Percentiles rank a stretch among this genome's conserved stretches.
These are phyloP conservation scores for Basileuterus tristriatus DNA, from an alignment of 2,797 vertebrate species.

Conservation along the genomic window DNA sequence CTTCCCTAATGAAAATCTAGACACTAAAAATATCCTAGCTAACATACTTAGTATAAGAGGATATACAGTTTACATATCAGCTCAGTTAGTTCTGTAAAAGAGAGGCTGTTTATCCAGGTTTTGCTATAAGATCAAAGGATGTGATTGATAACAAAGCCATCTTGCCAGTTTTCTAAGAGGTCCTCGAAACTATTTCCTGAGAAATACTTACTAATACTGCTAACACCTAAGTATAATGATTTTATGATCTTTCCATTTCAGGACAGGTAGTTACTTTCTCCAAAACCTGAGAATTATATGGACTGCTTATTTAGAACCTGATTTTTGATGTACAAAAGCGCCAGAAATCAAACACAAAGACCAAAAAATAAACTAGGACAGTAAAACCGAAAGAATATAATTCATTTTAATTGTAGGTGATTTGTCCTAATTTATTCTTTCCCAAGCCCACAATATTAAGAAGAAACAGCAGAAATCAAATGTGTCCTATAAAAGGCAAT, in stretches of 20 bases:
- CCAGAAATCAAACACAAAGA: constrained; percentile 6
- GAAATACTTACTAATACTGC: neutral
- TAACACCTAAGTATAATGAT: neutral
- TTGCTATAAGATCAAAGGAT: neutral
- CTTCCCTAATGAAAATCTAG: neutral
- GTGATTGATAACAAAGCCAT: neutral
- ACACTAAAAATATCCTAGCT: neutral
- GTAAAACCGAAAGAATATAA: neutral
- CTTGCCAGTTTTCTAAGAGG: neutral
- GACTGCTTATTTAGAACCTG: neutral
- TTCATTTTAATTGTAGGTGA: neutral
- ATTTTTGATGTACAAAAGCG: neutral
- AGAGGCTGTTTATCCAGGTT: neutral
- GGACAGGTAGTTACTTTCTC: neutral
- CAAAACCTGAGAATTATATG: neutral
- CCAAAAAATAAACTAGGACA: neutral
- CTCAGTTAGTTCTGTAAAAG: neutral
- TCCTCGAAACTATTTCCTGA: neutral
- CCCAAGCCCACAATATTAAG: constrained; percentile 2
- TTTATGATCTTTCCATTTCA: neutral
- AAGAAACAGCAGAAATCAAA: neutral
- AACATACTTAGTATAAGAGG: neutral
- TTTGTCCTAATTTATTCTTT: constrained; percentile 35
- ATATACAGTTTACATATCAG: neutral
- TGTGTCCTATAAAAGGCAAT: neutral